Percentiles rank a stretch among this genome's conserved stretches.
These are phyloP conservation scores for mouse (Mus musculus) DNA, from an alignment of 2,113 vertebrate species.

Conservation along the genomic window DNA sequence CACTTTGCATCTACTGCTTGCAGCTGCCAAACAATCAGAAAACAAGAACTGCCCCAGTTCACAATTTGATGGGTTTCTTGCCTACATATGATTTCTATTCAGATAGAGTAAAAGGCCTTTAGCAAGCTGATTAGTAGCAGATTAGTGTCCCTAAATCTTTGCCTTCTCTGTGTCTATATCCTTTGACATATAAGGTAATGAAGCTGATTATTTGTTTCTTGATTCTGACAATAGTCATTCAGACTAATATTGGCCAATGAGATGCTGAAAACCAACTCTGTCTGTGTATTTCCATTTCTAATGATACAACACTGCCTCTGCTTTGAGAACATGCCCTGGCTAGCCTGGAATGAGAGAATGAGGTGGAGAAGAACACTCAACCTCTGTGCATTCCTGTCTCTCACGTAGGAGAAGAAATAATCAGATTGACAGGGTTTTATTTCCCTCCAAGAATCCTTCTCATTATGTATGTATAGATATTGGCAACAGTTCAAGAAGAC, in stretches of 20 bases:
- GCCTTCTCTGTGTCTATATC: neutral
- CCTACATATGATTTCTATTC: neutral
- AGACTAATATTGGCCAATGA: neutral
- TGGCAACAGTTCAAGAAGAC: conserved; percentile 40
- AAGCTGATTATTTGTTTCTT: neutral
- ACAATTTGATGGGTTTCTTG: neutral
- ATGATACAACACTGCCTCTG: neutral
- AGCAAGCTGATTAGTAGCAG: neutral
- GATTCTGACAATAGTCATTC: neutral
- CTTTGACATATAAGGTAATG: neutral
- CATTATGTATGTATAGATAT: conserved; percentile 43
- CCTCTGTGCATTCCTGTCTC: conserved; percentile 3
- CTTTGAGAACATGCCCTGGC: neutral
- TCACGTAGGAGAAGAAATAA: conserved; percentile 49
- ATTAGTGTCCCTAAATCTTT: neutral
- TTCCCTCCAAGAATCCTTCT: conserved; percentile 48
- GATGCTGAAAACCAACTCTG: neutral
- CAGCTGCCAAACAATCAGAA: neutral
- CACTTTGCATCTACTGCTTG: neutral
- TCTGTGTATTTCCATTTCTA: neutral
- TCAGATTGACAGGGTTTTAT: conserved; percentile 37
- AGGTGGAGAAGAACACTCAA: neutral
- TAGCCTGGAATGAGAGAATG: neutral
- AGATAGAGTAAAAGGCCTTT: neutral
- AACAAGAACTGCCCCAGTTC: neutral